These are phyloP conservation scores for Lycophotia porphyrea DNA, from an alignment of 2,888 invertebrate species.

Conservation along the genomic window DNA sequence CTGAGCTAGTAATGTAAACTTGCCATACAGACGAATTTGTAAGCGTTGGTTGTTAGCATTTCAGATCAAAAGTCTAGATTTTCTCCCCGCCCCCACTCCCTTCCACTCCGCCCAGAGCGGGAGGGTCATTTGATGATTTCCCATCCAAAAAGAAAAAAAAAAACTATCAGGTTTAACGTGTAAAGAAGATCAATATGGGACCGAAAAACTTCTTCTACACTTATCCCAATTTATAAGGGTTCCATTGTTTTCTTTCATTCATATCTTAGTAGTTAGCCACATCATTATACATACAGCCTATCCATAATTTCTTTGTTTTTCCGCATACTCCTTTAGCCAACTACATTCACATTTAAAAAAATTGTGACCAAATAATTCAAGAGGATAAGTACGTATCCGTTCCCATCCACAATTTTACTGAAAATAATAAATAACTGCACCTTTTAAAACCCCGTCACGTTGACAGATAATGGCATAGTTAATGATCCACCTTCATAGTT, in stretches of 20 bases:
- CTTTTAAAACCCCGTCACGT: conserved; percentile 11
- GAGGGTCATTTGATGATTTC: no score
- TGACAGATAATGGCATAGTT: conserved; percentile 23
- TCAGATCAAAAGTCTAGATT: neutral
- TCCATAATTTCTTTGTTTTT: neutral
- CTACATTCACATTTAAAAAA: neutral
- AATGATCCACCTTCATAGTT: conserved; percentile 35
- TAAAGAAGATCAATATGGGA: neutral
- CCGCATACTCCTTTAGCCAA: neutral
- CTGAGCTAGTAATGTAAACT: neutral
- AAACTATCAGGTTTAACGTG: neutral
- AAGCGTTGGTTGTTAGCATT: neutral
- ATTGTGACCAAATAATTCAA: neutral
- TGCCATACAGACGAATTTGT: neutral
- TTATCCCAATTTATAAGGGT: neutral
- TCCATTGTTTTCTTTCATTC: neutral
- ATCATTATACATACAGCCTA: neutral
- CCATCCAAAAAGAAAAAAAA: no score
- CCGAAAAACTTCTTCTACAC: neutral
- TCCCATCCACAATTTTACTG: neutral
- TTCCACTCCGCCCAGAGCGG: no score
- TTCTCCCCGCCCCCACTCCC: no score
- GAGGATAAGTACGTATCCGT: neutral
- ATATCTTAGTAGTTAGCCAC: neutral
- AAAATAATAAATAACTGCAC: conserved; percentile 7